Base-by-base conservation (phyloP, 2,888 invertebrate species). In the Caradrina kadenii region DNA sequence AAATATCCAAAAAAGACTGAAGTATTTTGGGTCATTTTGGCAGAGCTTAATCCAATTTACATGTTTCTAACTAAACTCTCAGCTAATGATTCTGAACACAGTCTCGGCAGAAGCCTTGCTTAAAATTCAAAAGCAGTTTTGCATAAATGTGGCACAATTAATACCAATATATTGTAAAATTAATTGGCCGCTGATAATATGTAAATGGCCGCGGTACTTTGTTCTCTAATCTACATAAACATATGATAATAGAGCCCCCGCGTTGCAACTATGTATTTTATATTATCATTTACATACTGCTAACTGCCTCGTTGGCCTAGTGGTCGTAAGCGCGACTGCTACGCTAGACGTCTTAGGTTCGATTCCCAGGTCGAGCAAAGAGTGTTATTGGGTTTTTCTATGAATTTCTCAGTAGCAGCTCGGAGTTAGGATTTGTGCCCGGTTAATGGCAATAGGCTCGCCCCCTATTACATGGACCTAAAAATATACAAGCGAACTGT, bases 171-270 rank as follows among this genome's bases (percentile, higher is more conserved):
- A 88, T 89, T 92, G 91, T 93, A 87, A 91, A 90, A 93, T 91
- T 93, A 93, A 93, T 93, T 93, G 92, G 91, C 73, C 65, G 72
- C 76, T 88, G 92, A 93, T 93, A 93, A 91, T 89, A 94, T 94
- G 93, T 86, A 87, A 93, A 93, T 94, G 50, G 67, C 50, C 78
- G 87, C 87, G 87, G 76, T 85, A 87, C 88, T 90, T 89, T 89
- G 87, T 88, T 73, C 72, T 73, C 31, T 73, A 66, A 78, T 76
- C 74, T 77, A 63, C 83, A 83, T 85, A 79, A 82, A 83, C 76
- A 85, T 72, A 63, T 71, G 61, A 76, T 80, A 69, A 73, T 77
- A 73, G 69, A 67, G 67, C 53, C 67, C 56, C 60, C 58, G 69
- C 68, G 52, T 76, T 68, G 42, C 61, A 66, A 59, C 58, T 71